These are phyloP conservation scores for Drosophila paramelanica DNA, from an alignment of 2,888 invertebrate genomes.

Conservation along the genomic window DNA sequence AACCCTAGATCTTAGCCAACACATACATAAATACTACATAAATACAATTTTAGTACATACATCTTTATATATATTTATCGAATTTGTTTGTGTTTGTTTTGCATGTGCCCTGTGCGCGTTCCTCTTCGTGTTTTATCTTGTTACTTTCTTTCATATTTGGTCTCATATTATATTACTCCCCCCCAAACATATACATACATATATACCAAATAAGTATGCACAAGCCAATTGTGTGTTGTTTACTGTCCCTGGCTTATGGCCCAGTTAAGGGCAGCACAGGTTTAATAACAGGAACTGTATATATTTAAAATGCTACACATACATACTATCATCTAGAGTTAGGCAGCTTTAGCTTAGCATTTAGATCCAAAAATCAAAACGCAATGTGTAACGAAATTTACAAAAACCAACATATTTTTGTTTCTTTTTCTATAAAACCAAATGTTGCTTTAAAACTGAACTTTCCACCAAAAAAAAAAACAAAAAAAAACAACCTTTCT, in stretches of 20 bases:
- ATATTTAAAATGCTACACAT: conserved; percentile 16
- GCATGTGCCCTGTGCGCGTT: conserved; percentile 76
- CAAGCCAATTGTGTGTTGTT: conserved; percentile 53
- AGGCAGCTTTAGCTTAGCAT: conserved; percentile 65
- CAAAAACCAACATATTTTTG: conserved; percentile 78
- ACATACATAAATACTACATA: conserved; percentile 41
- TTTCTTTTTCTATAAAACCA: conserved; percentile 75
- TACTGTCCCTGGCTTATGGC: conserved; percentile 40
- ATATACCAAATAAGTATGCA: conserved; percentile 41
- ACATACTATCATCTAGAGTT: conserved; percentile 37
- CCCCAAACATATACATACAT: conserved; percentile 1
- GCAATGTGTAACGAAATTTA: conserved; percentile 72
- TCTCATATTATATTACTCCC: conserved; percentile 9
- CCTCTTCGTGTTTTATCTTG: conserved; percentile 25
- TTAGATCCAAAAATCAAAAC: conserved; percentile 39
- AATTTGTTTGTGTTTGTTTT: conserved; percentile 80
- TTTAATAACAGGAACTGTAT: conserved; percentile 28
- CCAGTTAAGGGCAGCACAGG: conserved; percentile 16
- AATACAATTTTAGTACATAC: conserved; percentile 35
- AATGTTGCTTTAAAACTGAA: conserved; percentile 65
- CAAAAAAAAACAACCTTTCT: conserved; percentile 35
- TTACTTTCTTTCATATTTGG: conserved; percentile 12
- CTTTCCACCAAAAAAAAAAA: conserved; percentile 35
- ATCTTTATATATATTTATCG: conserved; percentile 33
- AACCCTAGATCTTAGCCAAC: conserved; percentile 63